These are phyloP conservation scores for Rhimphoctona megacephalus DNA, from an alignment of 2,888 invertebrate species.

Conservation along the genomic window DNA sequence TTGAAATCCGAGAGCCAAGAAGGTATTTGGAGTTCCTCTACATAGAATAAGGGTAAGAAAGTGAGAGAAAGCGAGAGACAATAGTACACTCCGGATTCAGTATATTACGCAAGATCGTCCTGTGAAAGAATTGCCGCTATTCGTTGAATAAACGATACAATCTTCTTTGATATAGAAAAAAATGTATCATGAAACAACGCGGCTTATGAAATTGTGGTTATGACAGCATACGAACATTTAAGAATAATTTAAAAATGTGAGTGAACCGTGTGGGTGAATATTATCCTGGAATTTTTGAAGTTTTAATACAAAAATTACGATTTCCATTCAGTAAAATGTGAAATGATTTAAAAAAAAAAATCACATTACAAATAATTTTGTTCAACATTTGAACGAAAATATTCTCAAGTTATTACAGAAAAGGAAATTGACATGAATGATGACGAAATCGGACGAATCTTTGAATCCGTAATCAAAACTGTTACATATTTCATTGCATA, in stretches of 20 bases:
- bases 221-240: not conserved
- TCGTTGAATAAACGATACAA: not conserved
- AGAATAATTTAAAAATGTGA: too few species aligned
- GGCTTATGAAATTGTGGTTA: not conserved
- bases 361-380: too few species aligned
- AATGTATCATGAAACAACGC: not conserved
- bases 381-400: too few species aligned
- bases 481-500: not conserved
- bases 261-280: too few species aligned
- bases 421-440: not conserved
- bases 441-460: not conserved
- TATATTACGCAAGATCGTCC: constrained; percentile 4
- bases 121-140: not conserved
- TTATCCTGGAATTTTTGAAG: too few species aligned
- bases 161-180: not conserved
- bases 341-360: too few species aligned
- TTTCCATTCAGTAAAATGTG: too few species aligned
- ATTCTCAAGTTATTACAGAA: not conserved
- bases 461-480: not conserved
- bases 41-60: constrained; percentile 34
- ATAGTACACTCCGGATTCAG: constrained; percentile 3
- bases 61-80: constrained; percentile 16
- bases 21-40: constrained; percentile 76
- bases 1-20: constrained; percentile 78
- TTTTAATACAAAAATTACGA: too few species aligned